Evolutionary conservation across 1,140 invertebrate genomes (phyloP), one percentile per base, ranked within the genome.

Genomic region (Daktulosphaira vitifoliae): DNA sequence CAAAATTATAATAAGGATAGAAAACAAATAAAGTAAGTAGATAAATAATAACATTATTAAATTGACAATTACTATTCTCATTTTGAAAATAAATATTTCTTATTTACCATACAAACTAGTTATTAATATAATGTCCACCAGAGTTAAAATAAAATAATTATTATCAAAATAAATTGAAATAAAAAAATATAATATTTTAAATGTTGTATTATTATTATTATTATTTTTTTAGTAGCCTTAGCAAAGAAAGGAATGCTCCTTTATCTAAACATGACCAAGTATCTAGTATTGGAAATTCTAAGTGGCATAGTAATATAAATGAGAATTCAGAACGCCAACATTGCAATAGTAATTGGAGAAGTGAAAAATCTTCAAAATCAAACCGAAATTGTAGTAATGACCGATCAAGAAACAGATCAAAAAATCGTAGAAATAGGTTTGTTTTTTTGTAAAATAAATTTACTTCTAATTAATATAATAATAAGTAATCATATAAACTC

Each of bases 21-120:
- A 39, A 66, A 51, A 62, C 44, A 33, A 16, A 66, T 33, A 23
- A 66, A 49, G 66, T 66, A 59, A 50, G 37, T 51, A n/a, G n/a
- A n/a, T n/a, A n/a, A n/a, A n/a, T n/a, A n/a, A n/a, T n/a, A 39
- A 33, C 37, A 3, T 7, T 16, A 26, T 8, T n/a, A n/a, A n/a
- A n/a, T n/a, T n/a, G n/a, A n/a, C n/a, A n/a, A 49, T 49, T 49
- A 11, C 11, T 7, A 8, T 18, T 18, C 18, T 49, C 46, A 11
- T 9, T n/a, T n/a, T n/a, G n/a, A n/a, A n/a, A n/a, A n/a, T n/a
- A n/a, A n/a, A n/a, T n/a, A n/a, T n/a, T n/a, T n/a, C n/a, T n/a
- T n/a, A n/a, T n/a, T n/a, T n/a, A n/a, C n/a, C n/a, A n/a, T n/a
- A n/a, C n/a, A n/a, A n/a, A n/a, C n/a, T n/a, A n/a, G n/a, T n/a